These are phyloP conservation scores for Diachasmimorpha longicaudata DNA, from an alignment of 1,140 invertebrate species.

Conservation along the genomic window DNA sequence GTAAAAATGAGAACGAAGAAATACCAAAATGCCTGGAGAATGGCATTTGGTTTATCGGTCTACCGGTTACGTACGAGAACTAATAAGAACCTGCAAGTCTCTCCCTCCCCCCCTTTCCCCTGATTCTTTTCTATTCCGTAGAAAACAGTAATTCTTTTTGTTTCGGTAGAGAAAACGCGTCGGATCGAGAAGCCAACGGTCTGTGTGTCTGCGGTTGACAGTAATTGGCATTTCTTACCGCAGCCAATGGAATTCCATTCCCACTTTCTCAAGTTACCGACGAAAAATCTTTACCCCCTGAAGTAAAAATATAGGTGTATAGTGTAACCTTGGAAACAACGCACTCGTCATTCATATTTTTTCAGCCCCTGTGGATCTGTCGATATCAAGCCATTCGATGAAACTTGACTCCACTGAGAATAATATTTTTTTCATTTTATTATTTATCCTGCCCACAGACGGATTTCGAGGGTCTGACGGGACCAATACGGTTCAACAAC, in stretches of 20 bases:
- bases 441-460: constrained; percentile 68
- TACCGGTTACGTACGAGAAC: not conserved
- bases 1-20: not conserved
- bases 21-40: not conserved
- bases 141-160: constrained; percentile 8
- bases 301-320: not conserved
- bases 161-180: constrained; percentile 1
- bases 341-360: not conserved
- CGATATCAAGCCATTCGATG: not conserved
- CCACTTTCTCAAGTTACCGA: not conserved
- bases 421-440: not conserved
- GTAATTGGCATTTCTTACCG: constrained; percentile 54
- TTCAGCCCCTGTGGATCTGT: not conserved
- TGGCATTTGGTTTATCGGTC: constrained; percentile 14
- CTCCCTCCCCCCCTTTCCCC: not conserved
- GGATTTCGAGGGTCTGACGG: constrained; percentile 89
- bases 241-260: constrained; percentile 39
- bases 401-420: not conserved
- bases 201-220: constrained; percentile 46
- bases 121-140: constrained; percentile 5
- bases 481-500: constrained; percentile 86
- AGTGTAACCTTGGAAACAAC: not conserved
- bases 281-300: not conserved
- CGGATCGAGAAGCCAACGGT: constrained; percentile 32
- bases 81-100: constrained; percentile 13